Evolutionary conservation across 2,113 vertebrate genomes (phyloP).

Genomic region (Ondatra zibethicus): DNA sequence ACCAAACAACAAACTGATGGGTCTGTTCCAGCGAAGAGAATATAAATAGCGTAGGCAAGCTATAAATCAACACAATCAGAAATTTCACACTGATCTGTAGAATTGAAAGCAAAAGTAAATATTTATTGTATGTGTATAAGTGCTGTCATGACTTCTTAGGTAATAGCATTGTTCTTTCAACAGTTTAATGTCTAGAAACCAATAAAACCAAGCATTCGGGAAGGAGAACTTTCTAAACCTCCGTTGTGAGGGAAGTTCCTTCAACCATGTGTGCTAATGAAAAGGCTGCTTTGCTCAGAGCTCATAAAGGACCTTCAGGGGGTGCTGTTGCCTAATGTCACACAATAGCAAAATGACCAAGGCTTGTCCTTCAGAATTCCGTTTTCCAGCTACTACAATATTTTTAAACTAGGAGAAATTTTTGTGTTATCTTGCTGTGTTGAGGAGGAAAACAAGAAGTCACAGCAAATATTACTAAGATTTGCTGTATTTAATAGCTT

Average conservation of each 20-base stretch:
- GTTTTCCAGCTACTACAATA: neutral
- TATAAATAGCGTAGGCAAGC: neutral
- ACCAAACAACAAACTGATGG: neutral
- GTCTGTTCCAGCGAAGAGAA: neutral
- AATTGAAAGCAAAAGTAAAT: slow-evolving; percentile 15
- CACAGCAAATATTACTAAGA: neutral
- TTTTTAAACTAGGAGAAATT: neutral
- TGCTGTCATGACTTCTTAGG: neutral
- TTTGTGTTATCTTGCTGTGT: neutral
- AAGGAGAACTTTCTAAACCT: neutral
- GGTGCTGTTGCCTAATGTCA: slow-evolving; percentile 46
- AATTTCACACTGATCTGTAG: neutral
- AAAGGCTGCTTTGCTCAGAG: neutral
- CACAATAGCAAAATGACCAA: neutral
- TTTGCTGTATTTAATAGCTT: neutral
- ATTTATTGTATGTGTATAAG: neutral
- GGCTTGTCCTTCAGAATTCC: neutral
- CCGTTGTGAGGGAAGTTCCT: neutral
- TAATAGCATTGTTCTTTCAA: neutral
- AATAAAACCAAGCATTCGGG: slow-evolving; percentile 9
- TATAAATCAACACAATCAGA: neutral
- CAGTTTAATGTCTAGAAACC: neutral
- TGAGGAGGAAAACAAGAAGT: neutral
- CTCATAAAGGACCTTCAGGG: neutral
- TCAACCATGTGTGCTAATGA: neutral